phyloP scores from a whole-genome alignment of 2,888 invertebrate genomes.

The Yponomeuta malinellus region DNA sequence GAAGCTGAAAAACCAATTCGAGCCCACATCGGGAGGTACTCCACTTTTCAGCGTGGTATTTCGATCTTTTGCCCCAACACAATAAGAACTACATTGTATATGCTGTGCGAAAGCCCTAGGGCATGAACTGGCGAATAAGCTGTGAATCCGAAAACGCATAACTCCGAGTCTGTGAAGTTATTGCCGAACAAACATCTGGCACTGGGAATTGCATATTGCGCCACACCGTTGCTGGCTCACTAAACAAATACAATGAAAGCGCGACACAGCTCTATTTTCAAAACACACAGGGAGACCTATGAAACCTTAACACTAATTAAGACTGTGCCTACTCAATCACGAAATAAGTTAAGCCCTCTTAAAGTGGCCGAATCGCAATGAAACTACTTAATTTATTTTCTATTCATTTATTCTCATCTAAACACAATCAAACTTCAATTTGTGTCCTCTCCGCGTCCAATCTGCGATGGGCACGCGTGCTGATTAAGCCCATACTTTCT shows the following conservation, averaged over 20 bases:
- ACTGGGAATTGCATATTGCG: conserved; percentile 33
- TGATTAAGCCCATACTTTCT: too few species aligned
- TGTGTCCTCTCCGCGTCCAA: too few species aligned
- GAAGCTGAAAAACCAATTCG: not conserved
- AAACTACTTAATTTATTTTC: too few species aligned
- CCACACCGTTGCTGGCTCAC: conserved; percentile 21
- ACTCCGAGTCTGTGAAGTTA: conserved; percentile 37
- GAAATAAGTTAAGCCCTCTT: too few species aligned
- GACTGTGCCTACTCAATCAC: too few species aligned
- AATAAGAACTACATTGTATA: not conserved
- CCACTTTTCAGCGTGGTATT: not conserved
- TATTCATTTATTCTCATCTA: too few species aligned
- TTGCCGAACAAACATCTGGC: conserved; percentile 32
- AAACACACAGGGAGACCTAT: too few species aligned
- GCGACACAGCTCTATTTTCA: not conserved
- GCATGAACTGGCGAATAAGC: conserved; percentile 28
- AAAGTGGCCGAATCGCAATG: too few species aligned
- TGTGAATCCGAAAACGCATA: conserved; percentile 29
- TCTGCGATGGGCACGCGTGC: too few species aligned
- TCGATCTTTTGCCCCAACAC: not conserved
- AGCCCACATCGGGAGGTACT: not conserved
- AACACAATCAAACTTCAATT: too few species aligned
- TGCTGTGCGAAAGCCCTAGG: not conserved
- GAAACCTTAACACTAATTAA: too few species aligned
- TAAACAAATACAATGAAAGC: conserved; percentile 22